These are phyloP conservation scores for Parnassius smintheus DNA, from an alignment of 2,888 invertebrate genomes.

Conservation along the genomic window DNA sequence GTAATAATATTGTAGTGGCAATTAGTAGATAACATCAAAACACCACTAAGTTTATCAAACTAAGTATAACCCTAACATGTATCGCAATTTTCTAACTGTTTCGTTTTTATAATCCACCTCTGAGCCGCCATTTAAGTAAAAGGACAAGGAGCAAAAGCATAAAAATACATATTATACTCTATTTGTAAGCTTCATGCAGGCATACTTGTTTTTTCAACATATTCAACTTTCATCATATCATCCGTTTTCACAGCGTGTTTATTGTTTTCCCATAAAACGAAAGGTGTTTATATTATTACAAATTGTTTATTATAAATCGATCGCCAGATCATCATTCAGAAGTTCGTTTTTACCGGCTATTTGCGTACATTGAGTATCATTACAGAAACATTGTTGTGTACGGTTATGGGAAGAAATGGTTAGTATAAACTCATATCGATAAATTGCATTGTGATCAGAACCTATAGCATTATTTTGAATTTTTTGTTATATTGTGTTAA, in stretches of 20 bases:
- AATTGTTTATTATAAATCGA: slow-evolving; percentile 24
- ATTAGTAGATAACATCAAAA: too few species aligned
- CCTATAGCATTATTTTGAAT: too few species aligned
- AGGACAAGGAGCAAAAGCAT: background rate
- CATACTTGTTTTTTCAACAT: background rate
- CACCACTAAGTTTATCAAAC: too few species aligned
- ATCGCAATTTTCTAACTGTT: too few species aligned
- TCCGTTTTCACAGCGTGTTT: slow-evolving; percentile 13
- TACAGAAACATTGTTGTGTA: background rate
- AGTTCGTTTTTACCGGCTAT: slow-evolving; percentile 12
- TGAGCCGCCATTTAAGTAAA: too few species aligned
- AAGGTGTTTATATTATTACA: slow-evolving; percentile 19
- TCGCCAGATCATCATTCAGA: slow-evolving; percentile 6
- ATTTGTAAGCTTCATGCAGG: background rate
- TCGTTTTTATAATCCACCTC: too few species aligned
- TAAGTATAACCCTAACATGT: too few species aligned
- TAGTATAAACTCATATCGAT: too few species aligned
- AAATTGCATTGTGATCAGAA: too few species aligned
- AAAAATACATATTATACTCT: background rate
- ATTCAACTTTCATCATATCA: slow-evolving; percentile 10
- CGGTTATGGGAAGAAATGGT: slow-evolving; percentile 7
- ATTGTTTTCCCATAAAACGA: slow-evolving; percentile 20
- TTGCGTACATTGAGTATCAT: slow-evolving; percentile 1
- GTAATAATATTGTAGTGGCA: too few species aligned
- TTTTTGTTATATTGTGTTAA: too few species aligned